Evolutionary conservation across 2,888 invertebrate species (phyloP).

Genomic region (Sesia apiformis): DNA sequence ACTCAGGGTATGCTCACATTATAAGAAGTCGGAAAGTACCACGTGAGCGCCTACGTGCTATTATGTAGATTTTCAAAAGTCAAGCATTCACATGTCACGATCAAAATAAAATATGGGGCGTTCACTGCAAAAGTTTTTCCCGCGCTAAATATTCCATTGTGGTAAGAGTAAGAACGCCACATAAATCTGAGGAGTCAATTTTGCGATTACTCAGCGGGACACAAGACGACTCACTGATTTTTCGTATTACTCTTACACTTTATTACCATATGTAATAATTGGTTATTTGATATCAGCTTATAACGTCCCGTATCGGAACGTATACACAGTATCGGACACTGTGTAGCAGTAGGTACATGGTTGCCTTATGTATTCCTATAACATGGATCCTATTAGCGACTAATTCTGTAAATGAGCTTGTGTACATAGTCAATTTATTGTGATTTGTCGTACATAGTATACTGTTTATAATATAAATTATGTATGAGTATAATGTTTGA

Average conservation of each 20-base stretch:
- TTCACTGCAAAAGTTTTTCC: constrained; percentile 38
- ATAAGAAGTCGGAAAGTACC: background rate
- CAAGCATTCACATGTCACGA: constrained; percentile 40
- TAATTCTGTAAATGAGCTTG: too few species aligned
- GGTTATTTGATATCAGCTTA: too few species aligned
- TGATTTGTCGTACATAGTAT: too few species aligned
- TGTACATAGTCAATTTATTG: too few species aligned
- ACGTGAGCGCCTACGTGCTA: background rate
- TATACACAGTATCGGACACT: too few species aligned
- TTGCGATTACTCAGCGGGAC: constrained; percentile 49
- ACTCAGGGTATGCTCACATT: too few species aligned
- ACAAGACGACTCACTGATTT: constrained; percentile 34
- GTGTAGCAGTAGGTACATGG: too few species aligned
- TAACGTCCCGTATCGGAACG: too few species aligned
- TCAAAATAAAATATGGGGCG: constrained; percentile 40
- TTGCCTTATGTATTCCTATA: too few species aligned
- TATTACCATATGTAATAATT: background rate
- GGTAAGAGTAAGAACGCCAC: constrained; percentile 17
- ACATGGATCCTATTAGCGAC: too few species aligned
- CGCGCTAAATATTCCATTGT: constrained; percentile 55
- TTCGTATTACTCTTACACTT: background rate
- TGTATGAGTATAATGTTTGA: too few species aligned
- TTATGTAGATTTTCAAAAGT: constrained; percentile 1
- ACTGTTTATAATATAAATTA: too few species aligned
- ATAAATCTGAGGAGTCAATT: constrained; percentile 50